Percentiles rank a stretch among this genome's conserved stretches.
Evolutionary conservation across 1,140 invertebrate species (phyloP).

Genomic region (Oryctes rhinoceros): DNA sequence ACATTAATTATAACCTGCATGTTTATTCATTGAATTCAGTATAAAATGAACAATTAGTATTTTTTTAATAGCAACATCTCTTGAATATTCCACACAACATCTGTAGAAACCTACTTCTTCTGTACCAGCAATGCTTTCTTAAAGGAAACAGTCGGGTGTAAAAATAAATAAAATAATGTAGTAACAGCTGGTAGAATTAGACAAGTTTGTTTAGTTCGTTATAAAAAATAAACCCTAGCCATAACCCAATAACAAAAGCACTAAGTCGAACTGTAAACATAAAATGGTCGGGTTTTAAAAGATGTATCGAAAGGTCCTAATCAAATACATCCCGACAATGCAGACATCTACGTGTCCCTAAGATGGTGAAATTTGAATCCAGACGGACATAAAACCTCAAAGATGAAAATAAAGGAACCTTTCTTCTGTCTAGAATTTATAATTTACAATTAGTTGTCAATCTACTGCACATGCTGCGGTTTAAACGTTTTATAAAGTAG

Average conservation of each 20-base stretch:
- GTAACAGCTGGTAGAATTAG: conserved; percentile 13
- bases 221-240: conserved; percentile 12
- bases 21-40: no score
- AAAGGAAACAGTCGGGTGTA: conserved; percentile 1
- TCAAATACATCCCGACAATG: background rate
- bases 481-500: no score
- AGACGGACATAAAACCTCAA: background rate
- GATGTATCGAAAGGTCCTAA: conserved; percentile 10
- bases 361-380: conserved; percentile 15
- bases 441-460: no score
- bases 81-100: no score
- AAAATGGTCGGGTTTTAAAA: conserved; percentile 3
- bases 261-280: conserved; percentile 14
- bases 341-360: background rate
- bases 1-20: background rate
- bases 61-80: no score
- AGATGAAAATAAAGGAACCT: background rate
- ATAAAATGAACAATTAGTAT: no score
- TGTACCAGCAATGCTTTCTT: background rate
- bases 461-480: no score
- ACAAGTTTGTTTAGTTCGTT: conserved; percentile 14
- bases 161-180: conserved; percentile 3
- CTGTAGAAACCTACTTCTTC: background rate
- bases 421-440: background rate
- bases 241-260: conserved; percentile 15